Percentiles rank a stretch among this genome's conserved stretches.
Conservation (phyloP, 1,140 invertebrate species). For the Calephelis nemesis region DNA sequence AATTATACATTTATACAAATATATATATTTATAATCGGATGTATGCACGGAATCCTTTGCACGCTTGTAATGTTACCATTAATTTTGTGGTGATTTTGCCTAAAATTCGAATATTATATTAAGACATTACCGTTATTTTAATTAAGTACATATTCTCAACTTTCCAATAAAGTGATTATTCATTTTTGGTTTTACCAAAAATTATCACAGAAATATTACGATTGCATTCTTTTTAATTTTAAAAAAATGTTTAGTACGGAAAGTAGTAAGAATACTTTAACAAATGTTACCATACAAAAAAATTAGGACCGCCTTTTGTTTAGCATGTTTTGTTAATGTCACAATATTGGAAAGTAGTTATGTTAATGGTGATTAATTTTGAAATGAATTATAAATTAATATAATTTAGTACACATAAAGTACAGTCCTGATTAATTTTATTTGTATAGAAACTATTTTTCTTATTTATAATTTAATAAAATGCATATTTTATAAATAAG, state of each 20-base stretch:
- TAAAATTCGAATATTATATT: conserved; percentile 36
- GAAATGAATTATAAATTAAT: not conserved
- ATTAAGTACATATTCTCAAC: not conserved
- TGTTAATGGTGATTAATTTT: conserved; percentile 4
- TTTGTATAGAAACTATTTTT: not conserved
- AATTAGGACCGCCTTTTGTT: too few species aligned
- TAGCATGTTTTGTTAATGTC: not conserved
- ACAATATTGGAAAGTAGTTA: not conserved
- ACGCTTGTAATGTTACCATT: conserved; percentile 60
- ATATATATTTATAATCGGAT: conserved; percentile 27
- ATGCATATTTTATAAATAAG: not conserved
- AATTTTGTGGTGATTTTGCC: conserved; percentile 22
- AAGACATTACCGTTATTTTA: conserved; percentile 14
- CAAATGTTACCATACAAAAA: too few species aligned
- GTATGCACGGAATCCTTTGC: conserved; percentile 21
- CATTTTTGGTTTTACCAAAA: not conserved
- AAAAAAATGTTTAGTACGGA: too few species aligned
- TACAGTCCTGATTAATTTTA: not conserved
- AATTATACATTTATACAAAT: conserved; percentile 17
- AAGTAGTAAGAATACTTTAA: too few species aligned
- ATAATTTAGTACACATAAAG: not conserved
- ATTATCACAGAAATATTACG: not conserved
- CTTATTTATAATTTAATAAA: not conserved
- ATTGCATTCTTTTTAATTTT: not conserved
- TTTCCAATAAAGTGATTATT: not conserved